Evolutionary conservation across 2,888 invertebrate genomes (phyloP), one percentile per base, ranked within the genome.

Genomic region (Cerastis rubricosa): DNA sequence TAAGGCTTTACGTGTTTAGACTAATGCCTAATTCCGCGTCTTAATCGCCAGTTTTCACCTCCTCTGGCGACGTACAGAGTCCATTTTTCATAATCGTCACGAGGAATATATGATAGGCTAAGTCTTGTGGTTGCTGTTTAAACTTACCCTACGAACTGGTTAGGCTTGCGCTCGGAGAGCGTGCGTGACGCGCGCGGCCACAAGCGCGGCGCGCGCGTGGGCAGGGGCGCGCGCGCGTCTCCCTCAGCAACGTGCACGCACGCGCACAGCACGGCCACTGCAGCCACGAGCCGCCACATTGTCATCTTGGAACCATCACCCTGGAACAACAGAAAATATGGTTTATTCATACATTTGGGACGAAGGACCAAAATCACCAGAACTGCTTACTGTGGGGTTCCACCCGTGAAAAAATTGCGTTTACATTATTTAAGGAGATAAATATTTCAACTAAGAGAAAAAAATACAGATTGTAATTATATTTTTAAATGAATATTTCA

Each of bases 271-370:
- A 92, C 92, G 85, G 90, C 87, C 90, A 92, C 88, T 91, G 92
- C 91, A 88, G 92, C 88, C 89, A 93, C 84, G 81, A 92, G 85
- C 89, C 91, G 91, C 93, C 93, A 92, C 91, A 91, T 90, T 91
- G 91, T 94, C 95, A 95, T 95, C 93, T 93, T 94, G 94, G 92
- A 94, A 94, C 95, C 96, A 96, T 96, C 96, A 96, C 95, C 96
- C 96, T 96, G 91, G 25, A 77, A 85, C 54, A 85, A 81, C 9
- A 57, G 17, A 73, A 43, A 12, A n/a, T 51, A 51, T 0, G 4
- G 5, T 0, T 11, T 35, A 14, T 19, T 47, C 59, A 7, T n/a
- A 67, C 3, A 57, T 47, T 80, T 64, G 14, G 11, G 5, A 35
- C 14, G 4, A 35, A 6, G 4, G 2, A 45, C 7, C 25, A 0